Percentiles rank a stretch among this genome's conserved stretches.
phyloP scores from a whole-genome alignment of 2,888 invertebrate genomes.

The Chrysina gloriosa region DNA sequence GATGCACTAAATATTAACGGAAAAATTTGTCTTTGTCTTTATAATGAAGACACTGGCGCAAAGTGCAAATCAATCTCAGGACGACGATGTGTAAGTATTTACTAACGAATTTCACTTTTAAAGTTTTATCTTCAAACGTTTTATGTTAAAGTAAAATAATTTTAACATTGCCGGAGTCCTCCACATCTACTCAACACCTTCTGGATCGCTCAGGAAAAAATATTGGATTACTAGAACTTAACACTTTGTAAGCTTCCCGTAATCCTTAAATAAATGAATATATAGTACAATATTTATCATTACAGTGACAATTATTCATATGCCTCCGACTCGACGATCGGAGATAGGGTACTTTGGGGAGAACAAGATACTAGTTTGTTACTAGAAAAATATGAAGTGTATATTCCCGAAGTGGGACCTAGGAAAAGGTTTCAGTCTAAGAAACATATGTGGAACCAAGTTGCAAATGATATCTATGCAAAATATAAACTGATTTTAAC shows the following conservation, averaged over 20 bases:
- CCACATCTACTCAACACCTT: conserved; percentile 12
- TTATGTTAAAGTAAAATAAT: conserved; percentile 2
- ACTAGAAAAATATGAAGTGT: neutral
- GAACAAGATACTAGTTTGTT: conserved; percentile 23
- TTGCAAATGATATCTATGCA: neutral
- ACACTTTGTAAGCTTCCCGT: conserved; percentile 14
- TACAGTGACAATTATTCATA: conserved; percentile 20
- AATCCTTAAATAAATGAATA: neutral
- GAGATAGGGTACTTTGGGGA: conserved; percentile 28
- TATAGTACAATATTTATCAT: neutral
- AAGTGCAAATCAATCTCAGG: neutral
- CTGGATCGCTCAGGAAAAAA: conserved; percentile 10
- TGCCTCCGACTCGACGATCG: neutral
- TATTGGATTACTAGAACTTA: conserved; percentile 19
- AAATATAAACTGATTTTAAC: neutral
- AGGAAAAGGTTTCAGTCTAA: neutral
- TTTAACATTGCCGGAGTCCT: conserved; percentile 2
- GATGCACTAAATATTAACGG: too few relatives aligned
- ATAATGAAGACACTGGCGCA: neutral
- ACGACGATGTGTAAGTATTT: conserved; percentile 24
- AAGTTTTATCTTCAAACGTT: neutral
- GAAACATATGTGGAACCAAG: neutral
- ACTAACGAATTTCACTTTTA: neutral
- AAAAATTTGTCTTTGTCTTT: neutral
- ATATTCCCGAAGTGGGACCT: neutral